A percentile compares a stretch with the other conserved stretches of the same genome.
Evolutionary conservation across 2,797 vertebrate genomes (phyloP).

Genomic region (Philypnodon macrostomus): DNA sequence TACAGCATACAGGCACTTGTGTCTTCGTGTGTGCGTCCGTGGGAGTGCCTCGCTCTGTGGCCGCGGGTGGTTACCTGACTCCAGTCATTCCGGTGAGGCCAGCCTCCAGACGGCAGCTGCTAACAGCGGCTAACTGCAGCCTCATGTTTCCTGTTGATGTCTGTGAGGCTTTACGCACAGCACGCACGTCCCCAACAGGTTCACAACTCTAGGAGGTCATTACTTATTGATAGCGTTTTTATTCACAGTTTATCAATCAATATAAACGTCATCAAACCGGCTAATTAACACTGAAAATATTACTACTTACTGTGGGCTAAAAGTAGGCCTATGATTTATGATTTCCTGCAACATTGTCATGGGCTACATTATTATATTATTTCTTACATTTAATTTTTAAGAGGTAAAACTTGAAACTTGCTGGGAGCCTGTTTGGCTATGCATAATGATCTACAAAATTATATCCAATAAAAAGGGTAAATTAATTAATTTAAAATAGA

Average conservation of each 20-base stretch:
- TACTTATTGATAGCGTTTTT: background rate
- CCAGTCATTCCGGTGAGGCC: slow-evolving; percentile 49
- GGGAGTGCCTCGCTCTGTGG: slow-evolving; percentile 25
- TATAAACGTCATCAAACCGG: background rate
- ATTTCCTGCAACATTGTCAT: no score
- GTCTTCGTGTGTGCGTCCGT: slow-evolving; percentile 20
- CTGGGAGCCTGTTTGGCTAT: no score
- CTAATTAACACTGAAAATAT: no score
- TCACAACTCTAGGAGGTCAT: background rate
- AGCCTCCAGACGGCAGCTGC: slow-evolving; percentile 36
- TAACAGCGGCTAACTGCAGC: slow-evolving; percentile 20
- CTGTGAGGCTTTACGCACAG: slow-evolving; percentile 5
- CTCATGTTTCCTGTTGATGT: slow-evolving; percentile 61
- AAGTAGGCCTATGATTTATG: no score
- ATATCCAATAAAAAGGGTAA: no score
- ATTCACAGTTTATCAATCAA: slow-evolving; percentile 1
- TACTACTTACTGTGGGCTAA: no score
- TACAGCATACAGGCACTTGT: slow-evolving; percentile 2
- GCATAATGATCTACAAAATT: no score
- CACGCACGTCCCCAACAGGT: slow-evolving; percentile 20
- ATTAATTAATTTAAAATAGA: no score
- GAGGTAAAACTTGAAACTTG: no score
- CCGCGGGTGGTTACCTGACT: slow-evolving; percentile 70
- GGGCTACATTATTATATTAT: no score
- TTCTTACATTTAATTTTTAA: no score